Percentiles rank a stretch among this genome's conserved stretches.
Conservation (phyloP, 1,140 invertebrate species). For the Sesamia nonagrioides region DNA sequence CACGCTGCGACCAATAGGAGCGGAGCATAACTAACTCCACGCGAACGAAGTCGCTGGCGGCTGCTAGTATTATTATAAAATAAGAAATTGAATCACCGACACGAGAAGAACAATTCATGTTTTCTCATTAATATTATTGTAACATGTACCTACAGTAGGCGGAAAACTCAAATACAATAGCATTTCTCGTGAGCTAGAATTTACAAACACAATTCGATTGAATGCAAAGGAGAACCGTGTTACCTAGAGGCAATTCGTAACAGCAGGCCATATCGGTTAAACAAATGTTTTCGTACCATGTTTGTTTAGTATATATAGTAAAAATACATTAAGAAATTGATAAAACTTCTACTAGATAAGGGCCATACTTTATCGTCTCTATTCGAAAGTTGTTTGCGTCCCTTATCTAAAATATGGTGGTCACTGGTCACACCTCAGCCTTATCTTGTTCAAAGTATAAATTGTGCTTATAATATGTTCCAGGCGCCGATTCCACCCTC, state of each 20-base stretch:
- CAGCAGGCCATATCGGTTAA: too few relatives aligned
- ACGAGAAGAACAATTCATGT: too few relatives aligned
- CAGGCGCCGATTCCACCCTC: conserved; percentile 73
- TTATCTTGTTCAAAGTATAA: conserved; percentile 49
- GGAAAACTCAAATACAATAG: too few relatives aligned
- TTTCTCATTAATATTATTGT: too few relatives aligned
- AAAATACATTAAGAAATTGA: neutral
- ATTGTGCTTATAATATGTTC: conserved; percentile 56
- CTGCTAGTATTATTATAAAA: too few relatives aligned
- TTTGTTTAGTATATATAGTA: neutral
- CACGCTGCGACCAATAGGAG: too few relatives aligned
- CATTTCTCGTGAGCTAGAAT: neutral
- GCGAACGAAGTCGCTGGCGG: too few relatives aligned
- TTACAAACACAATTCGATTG: neutral
- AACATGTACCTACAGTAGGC: too few relatives aligned
- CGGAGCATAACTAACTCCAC: too few relatives aligned
- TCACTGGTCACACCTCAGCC: conserved; percentile 9
- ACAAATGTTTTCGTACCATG: too few relatives aligned
- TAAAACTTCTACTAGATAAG: neutral
- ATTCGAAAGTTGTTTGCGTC: conserved; percentile 29
- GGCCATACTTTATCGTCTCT: conserved; percentile 15
- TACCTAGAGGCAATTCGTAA: neutral
- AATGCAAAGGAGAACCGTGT: neutral
- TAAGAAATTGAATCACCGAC: too few relatives aligned
- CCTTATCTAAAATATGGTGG: conserved; percentile 35